Base-by-base conservation (phyloP, 2,888 invertebrate genomes). In the Rhingia campestris region DNA sequence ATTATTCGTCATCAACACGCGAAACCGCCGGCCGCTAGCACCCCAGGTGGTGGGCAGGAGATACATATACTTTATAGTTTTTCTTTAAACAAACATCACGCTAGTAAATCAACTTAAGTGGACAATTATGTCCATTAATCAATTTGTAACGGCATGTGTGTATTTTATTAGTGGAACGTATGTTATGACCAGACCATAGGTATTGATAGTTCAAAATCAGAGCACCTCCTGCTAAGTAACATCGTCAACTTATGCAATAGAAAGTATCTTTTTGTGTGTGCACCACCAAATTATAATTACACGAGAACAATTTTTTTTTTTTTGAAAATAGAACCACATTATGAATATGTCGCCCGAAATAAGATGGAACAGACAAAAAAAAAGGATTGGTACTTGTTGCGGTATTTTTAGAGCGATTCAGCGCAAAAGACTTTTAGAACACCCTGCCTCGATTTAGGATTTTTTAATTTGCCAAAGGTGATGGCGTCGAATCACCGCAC, bases 381-480 rank as follows among this genome's bases (percentile, higher is more conserved):
- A 53, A 4, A 61, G 5, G 37, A 63, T 14, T 76, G 39, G 66
- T 66, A 81, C 70, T 76, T 67, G 54, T 72, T 67, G 43, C 5
- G 66, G 22, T 82, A 82, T 82, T 82, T 82, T 82, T 82, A 82
- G 81, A 67, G 49, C 49, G 58, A 64, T 56, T 69, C 47, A 4
- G 47, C 54, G 56, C 59, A 35, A 6, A 32, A 63, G 56, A 70
- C 22, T 22, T 22, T 22, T 22, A 41, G 41, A 49, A 67, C 39
- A 14, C 33, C 47, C 35, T 22, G 63, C 32, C 63, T 63, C 39
- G 75, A 70, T 56, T 66, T 67, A 66, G 61, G 14, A 59, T 49
- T 35, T 53, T 67, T 59, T 43, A 32, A 72, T 54, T 67, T 66
- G 47, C 77, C 67, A 77, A 73, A 76, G 81, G 81, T 73, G 81